phyloP scores from a whole-genome alignment of 1,140 invertebrate genomes.

The Pogonomyrmex californicus region DNA sequence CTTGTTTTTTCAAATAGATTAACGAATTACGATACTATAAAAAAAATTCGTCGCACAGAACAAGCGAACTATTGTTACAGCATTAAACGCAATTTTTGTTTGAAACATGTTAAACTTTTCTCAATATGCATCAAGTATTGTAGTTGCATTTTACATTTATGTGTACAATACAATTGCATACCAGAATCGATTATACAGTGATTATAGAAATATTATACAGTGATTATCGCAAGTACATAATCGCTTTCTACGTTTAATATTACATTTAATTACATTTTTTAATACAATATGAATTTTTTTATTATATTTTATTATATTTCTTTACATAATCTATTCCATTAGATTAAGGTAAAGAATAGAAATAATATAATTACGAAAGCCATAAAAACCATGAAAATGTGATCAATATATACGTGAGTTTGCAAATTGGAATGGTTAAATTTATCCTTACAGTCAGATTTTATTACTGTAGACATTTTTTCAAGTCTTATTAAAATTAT shows the following conservation, averaged over 20 bases:
- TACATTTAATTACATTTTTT: conserved; percentile 6
- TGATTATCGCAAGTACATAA: conserved; percentile 2
- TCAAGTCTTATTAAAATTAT: conserved; percentile 24
- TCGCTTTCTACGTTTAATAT: conserved; percentile 6
- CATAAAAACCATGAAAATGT: conserved; percentile 17
- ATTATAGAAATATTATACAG: conserved; percentile 28
- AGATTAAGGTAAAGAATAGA: conserved; percentile 19
- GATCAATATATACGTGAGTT: conserved; percentile 28
- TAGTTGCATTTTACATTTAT: conserved; percentile 36
- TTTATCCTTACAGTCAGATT: conserved; percentile 63
- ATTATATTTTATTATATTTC: conserved; percentile 27
- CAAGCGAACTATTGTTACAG: not conserved
- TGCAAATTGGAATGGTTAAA: conserved; percentile 30
- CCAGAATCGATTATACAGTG: conserved; percentile 1
- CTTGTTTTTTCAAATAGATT: conserved; percentile 19
- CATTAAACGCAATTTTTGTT: conserved; percentile 5
- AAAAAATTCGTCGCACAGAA: conserved; percentile 32
- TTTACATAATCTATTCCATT: conserved; percentile 24
- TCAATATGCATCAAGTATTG: not conserved
- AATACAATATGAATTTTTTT: conserved; percentile 37
- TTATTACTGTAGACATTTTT: conserved; percentile 31
- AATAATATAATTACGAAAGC: conserved; percentile 10
- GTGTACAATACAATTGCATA: conserved; percentile 16
- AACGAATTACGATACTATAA: conserved; percentile 9
- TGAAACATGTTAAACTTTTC: not conserved